Base-by-base conservation (phyloP, 2,797 vertebrate genomes). In the Phrynocephalus forsythii region DNA sequence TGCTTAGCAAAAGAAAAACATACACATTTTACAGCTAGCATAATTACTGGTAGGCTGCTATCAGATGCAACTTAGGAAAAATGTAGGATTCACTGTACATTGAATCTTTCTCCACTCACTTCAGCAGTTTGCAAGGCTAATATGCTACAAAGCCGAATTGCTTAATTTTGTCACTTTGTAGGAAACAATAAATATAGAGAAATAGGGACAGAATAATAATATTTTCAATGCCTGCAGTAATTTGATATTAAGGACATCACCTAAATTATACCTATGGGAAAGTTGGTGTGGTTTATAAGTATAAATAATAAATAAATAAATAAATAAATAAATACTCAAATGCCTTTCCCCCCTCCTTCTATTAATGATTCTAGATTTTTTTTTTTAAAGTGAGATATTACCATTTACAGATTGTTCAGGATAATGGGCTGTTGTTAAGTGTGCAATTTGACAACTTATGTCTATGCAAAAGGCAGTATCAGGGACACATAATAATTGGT, bases 281-380 rank as follows among this genome's bases (percentile, higher is more conserved):
- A 44, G 38, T 44, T 44, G 38, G 38, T 44, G 38, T 44, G 38
- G 38, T 44, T 44, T 44, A 44, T 44, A 44, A 44, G 38, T 44
- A 44, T 44, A 44, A 44, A 44, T 44, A 44, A 44, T 44, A 44
- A 44, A 44, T 44, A 44, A 38, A 38, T 38, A 38, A 44, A 44
- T 38, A 38, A 38, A 38, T 44, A 44, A 44, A 44, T 44, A 44
- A 44, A 44, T 44, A 22, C 30, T 72, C 66, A 22, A 66, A 80
- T 48, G 26, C n/a, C n/a, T 30, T n/a, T 67, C 72, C 79, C 30
- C n/a, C 3, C 1, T n/a, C 52, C n/a, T 3, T 87, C 1, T 79
- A 80, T 88, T 83, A 52, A 89, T 84, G 68, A 82, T 10, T 82
- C 63, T 33, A 10, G 72, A 33, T 26, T n/a, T 83, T 52, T 83